These are phyloP conservation scores for Psophia crepitans DNA, from an alignment of 2,113 vertebrate species.

Conservation along the genomic window DNA sequence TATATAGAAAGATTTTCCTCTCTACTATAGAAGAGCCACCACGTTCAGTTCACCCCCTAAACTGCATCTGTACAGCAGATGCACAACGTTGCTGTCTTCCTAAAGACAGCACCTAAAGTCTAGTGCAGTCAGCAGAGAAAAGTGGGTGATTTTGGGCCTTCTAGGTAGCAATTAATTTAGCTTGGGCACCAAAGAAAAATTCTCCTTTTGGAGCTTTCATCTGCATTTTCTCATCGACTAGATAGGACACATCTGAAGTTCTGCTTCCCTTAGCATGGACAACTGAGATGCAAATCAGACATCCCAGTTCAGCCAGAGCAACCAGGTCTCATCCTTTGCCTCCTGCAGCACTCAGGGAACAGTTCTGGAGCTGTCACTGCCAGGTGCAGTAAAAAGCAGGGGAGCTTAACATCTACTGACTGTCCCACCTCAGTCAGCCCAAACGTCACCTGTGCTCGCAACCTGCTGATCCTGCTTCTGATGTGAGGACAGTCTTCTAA, in stretches of 20 bases:
- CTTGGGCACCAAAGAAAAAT: not conserved
- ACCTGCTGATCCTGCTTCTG: not conserved
- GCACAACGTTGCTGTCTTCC: not conserved
- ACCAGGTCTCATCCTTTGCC: not conserved
- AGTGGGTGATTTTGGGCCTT: not conserved
- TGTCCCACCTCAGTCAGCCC: not conserved
- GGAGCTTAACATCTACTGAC: not conserved
- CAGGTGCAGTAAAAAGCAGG: not conserved
- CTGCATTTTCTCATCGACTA: not conserved
- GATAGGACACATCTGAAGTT: not conserved
- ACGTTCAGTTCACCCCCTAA: rapidly evolving
- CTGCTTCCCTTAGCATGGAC: not conserved
- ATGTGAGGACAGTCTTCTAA: not conserved
- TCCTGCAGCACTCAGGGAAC: not conserved
- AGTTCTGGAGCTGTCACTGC: not conserved
- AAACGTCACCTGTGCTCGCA: not conserved
- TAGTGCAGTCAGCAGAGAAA: not conserved
- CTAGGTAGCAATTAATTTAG: not conserved
- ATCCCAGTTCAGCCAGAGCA: not conserved
- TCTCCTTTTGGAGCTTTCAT: not conserved
- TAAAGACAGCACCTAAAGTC: not conserved
- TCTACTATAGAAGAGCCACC: not conserved
- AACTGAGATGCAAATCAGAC: not conserved
- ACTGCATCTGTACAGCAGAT: not conserved
- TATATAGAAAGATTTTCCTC: not conserved